Evolutionary conservation across 1,140 invertebrate species (phyloP), one percentile per base, ranked within the genome.

Genomic region (Drosophila carrolli): DNA sequence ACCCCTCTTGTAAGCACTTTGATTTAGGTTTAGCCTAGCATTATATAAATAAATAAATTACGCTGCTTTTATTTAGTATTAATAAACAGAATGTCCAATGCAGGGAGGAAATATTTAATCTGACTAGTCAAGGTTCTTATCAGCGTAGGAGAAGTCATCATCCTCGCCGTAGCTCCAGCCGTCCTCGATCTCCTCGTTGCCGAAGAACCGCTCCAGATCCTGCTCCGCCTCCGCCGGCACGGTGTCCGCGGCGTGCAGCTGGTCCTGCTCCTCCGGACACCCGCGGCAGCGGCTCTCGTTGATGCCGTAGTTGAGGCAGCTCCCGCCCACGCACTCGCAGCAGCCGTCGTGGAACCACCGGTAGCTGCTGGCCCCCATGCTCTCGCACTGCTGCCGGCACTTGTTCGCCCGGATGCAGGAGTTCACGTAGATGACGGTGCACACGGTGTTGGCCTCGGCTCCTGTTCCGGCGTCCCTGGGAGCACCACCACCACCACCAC

Each of bases 321-420:
- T 96, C 61, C 96, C 95, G 8, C 98, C 97, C 51, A 99, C 94
- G 92, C 98, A 99, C 92, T 99, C 97, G 93, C 98, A 99, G 90
- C 98, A 99, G 5, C 97, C 98, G 91, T 98, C 96, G 92, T 98
- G 97, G 93, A 99, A 99, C 97, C 97, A 98, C 78, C 98, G 85
- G 68, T 91, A 92, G 51, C 90, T 91, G 50, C 75, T 91, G n/a
- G 91, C 85, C 0, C 91, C 91, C 91, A 92, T 92, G 51, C 85
- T 91, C 29, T 92, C 84, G 60, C 91, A 92, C 54, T 92, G 84
- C 44, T 90, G 67, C 14, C 65, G 74, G 61, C 91, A 99, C 90
- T 98, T 98, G 85, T 95, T 95, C 93, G 95, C 95, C 2, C 97
- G 96, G 93, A 96, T 96, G 92, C 98, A 99, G 75, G 97, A 95